phyloP scores from a whole-genome alignment of 2,888 invertebrate genomes.

The Latheticus oryzae region DNA sequence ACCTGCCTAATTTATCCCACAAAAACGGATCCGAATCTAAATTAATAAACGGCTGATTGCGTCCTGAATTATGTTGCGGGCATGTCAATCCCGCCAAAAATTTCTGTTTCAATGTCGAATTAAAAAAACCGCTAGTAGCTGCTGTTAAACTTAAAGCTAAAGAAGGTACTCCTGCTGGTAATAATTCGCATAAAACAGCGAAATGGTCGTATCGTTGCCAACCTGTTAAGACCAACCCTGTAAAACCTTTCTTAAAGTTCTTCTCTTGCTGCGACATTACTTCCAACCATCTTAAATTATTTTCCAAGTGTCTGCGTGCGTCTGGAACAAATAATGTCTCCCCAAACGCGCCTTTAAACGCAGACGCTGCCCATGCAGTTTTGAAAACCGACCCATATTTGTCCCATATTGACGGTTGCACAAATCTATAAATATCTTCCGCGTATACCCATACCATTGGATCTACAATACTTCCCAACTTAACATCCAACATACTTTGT shows the following conservation, averaged over 20 bases:
- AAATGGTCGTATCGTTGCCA: slow-evolving; percentile 79
- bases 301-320: slow-evolving; percentile 75
- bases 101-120: slow-evolving; percentile 66
- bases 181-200: slow-evolving; percentile 75
- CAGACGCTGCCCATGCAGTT: slow-evolving; percentile 79
- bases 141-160: slow-evolving; percentile 73
- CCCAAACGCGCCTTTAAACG: slow-evolving; percentile 82
- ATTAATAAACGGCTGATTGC: slow-evolving; percentile 67
- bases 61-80: slow-evolving; percentile 61
- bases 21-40: slow-evolving; percentile 72
- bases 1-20: slow-evolving; percentile 72
- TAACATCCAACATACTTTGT: slow-evolving; percentile 71
- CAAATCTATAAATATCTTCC: slow-evolving; percentile 73
- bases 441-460: slow-evolving; percentile 88
- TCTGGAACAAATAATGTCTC: slow-evolving; percentile 77
- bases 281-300: slow-evolving; percentile 77
- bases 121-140: slow-evolving; percentile 72
- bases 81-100: slow-evolving; percentile 69
- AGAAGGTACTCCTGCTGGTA: slow-evolving; percentile 75
- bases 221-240: slow-evolving; percentile 71
- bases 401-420: slow-evolving; percentile 71
- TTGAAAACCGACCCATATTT: slow-evolving; percentile 76
- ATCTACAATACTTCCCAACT: slow-evolving; percentile 76
- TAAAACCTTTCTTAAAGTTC: slow-evolving; percentile 68
- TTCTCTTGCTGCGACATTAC: slow-evolving; percentile 72